These are phyloP conservation scores for Adelphocoris suturalis DNA, from an alignment of 2,888 invertebrate genomes.

Conservation along the genomic window DNA sequence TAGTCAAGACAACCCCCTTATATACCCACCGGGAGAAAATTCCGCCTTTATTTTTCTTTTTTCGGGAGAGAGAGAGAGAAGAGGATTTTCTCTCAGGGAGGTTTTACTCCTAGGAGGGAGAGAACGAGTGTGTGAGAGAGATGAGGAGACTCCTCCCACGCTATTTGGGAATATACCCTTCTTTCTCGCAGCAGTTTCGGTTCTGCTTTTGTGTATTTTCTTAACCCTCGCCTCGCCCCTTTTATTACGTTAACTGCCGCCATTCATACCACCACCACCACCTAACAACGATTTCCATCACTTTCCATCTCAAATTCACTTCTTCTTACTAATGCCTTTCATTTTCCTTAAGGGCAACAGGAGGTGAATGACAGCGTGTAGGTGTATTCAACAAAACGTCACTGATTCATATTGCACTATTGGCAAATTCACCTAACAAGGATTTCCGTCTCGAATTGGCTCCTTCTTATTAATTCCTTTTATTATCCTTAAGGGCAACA, in stretches of 20 bases:
- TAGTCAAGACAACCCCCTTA: constrained; percentile 71
- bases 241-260: constrained; percentile 72
- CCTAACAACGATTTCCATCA: constrained; percentile 19
- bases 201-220: constrained; percentile 68
- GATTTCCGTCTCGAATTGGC: no score
- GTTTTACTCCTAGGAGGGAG: neutral
- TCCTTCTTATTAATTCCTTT: no score
- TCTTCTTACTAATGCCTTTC: no score
- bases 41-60: constrained; percentile 47
- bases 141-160: constrained; percentile 51
- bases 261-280: constrained; percentile 56
- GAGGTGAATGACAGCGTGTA: no score
- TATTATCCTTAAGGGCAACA: no score
- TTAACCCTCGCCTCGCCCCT: constrained; percentile 70
- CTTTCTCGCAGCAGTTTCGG: neutral
- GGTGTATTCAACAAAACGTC: no score
- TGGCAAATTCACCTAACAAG: no score
- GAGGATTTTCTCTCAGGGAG: neutral
- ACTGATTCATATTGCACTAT: no score
- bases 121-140: neutral
- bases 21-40: constrained; percentile 30
- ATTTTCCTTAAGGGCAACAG: no score
- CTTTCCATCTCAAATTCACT: neutral
- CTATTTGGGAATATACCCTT: constrained; percentile 39
- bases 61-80: neutral